Base-by-base conservation (phyloP, 1,140 invertebrate genomes). In the Heliothis virescens region DNA sequence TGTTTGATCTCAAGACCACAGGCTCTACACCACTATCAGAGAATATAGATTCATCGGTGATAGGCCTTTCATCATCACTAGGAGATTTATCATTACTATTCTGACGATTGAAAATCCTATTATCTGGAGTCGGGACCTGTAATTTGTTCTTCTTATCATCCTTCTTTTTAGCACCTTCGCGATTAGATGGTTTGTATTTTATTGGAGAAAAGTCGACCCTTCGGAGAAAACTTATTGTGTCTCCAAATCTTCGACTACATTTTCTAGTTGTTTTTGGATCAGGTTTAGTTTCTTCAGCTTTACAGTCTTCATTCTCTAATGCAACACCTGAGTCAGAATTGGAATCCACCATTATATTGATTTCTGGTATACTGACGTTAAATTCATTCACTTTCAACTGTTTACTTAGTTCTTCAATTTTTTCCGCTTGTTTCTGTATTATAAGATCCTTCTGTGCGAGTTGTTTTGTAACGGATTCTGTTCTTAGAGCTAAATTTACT, bases 121-220 rank as follows among this genome's bases (percentile, higher is more conserved):
- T 83, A 63, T 90, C 80, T 55, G 79, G 75, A 52, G 80, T 78
- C 26, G 91, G 91, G 10, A 90, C 85, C 81, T 91, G 88, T 60
- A 90, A 67, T 62, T 83, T 89, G 29, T 92, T 89, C 74, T 93
- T 92, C 53, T 91, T 93, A 69, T 94, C 91, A 26, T 92, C 91
- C 80, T 94, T 93, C 82, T 92, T 94, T 76, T 92, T 93, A 26
- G 75, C 80, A 13, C 77, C 84, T 81, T 91, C 89, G 3, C 88
- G 73, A 80, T 89, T 91, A 59, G 84, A 84, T 13, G 92, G 91
- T 73, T 94, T 94, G 74, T 94, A 94, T 85, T 94, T 94, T 87
- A 93, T 94, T n/a, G 92, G 92, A n/a, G 93, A 94, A 77, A 94
- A 94, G 83, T 94, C 93, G 13, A 94, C 92, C 81, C 92, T 82